Evolutionary conservation across 2,113 vertebrate genomes (phyloP).

Genomic region (Bos javanicus): DNA sequence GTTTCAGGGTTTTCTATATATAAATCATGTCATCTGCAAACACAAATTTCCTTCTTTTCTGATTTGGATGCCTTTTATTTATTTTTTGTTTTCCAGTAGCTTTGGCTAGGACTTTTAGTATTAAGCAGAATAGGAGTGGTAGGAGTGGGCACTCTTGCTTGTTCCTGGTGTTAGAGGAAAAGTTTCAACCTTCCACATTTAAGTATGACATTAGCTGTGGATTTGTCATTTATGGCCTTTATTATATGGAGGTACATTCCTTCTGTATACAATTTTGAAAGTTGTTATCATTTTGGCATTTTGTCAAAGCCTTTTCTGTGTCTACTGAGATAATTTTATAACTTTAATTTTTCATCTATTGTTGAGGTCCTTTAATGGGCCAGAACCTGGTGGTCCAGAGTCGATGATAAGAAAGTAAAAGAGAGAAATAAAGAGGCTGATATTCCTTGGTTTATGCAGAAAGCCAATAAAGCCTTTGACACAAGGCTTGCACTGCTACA

Average conservation of each 20-base stretch:
- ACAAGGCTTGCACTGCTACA: too few species aligned
- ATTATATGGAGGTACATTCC: background rate
- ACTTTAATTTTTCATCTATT: background rate
- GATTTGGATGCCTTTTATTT: background rate
- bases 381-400: accelerated
- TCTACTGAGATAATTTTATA: background rate
- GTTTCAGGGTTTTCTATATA: background rate
- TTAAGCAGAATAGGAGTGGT: background rate
- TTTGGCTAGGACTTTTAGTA: background rate
- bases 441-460: too few species aligned
- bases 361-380: too few species aligned
- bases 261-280: background rate
- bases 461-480: too few species aligned
- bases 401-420: too few species aligned
- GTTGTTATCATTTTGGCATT: background rate
- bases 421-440: too few species aligned
- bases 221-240: background rate
- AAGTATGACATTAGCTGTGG: background rate
- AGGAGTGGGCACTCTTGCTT: background rate
- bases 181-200: background rate
- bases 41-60: background rate
- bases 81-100: background rate
- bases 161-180: background rate
- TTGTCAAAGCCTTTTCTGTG: background rate
- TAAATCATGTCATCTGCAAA: background rate